Percentiles rank a stretch among this genome's conserved stretches.
phyloP scores from a whole-genome alignment of 2,888 invertebrate species.

The Lasioglossum leucozonium region DNA sequence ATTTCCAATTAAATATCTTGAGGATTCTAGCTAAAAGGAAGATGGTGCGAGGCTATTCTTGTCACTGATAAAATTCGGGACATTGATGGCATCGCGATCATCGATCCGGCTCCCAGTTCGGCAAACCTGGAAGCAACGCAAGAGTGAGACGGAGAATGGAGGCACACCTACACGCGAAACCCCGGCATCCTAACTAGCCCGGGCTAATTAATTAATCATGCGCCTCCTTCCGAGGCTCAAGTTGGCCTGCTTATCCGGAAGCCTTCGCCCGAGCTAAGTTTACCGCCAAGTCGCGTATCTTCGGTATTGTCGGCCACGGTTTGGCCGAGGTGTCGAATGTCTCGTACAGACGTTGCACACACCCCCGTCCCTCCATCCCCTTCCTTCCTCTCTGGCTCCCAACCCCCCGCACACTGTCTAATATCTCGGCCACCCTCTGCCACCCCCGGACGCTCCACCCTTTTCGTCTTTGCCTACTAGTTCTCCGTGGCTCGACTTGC shows the following conservation, averaged over 20 bases:
- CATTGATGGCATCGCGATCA: background rate
- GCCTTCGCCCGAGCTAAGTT: constrained; percentile 79
- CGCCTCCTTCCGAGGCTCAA: constrained; percentile 75
- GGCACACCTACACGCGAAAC: constrained; percentile 50
- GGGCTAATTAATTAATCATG: constrained; percentile 84
- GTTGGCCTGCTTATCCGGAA: constrained; percentile 80
- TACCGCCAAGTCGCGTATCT: constrained; percentile 84
- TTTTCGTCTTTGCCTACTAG: constrained; percentile 65
- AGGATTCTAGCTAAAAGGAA: background rate
- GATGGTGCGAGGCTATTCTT: background rate
- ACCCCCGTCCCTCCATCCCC: constrained; percentile 61
- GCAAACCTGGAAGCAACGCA: background rate
- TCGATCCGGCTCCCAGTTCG: background rate
- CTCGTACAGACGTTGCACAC: constrained; percentile 80
- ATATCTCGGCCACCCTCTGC: constrained; percentile 20
- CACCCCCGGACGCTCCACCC: constrained; percentile 45
- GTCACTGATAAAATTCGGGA: background rate
- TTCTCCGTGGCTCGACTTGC: constrained; percentile 77
- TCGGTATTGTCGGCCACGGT: constrained; percentile 81
- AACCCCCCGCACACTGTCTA: constrained; percentile 15
- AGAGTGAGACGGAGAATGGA: background rate
- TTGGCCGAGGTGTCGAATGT: constrained; percentile 83
- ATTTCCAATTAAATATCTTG: background rate
- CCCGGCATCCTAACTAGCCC: constrained; percentile 79
- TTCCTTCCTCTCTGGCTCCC: constrained; percentile 17